phyloP scores from a whole-genome alignment of 2,888 invertebrate genomes.

The Leucoma salicis region DNA sequence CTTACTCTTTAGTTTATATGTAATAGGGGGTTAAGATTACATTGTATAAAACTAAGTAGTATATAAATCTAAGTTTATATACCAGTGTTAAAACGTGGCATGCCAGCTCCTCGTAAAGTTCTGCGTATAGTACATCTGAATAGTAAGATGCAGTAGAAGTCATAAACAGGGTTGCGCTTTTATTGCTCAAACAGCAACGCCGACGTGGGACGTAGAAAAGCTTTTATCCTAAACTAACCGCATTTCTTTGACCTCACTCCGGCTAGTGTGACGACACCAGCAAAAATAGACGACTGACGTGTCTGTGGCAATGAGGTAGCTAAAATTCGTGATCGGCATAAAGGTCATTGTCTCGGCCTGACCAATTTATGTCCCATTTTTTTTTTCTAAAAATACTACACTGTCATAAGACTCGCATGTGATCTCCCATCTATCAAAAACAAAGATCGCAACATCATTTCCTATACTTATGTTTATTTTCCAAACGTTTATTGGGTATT shows the following conservation, averaged over 20 bases:
- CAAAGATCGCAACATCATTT: too few species aligned
- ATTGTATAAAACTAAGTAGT: too few species aligned
- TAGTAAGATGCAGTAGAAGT: constrained; percentile 36
- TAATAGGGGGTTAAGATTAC: too few species aligned
- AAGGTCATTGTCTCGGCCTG: constrained; percentile 58
- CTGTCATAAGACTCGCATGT: neutral
- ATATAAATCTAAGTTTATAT: too few species aligned
- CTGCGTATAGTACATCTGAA: neutral
- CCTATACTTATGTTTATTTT: too few species aligned
- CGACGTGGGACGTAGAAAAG: constrained; percentile 47
- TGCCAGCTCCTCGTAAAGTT: too few species aligned
- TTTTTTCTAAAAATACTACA: constrained; percentile 16
- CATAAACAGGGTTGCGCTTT: constrained; percentile 41
- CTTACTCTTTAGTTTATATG: too few species aligned
- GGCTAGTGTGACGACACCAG: constrained; percentile 42
- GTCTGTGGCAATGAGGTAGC: constrained; percentile 41
- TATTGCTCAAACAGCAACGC: constrained; percentile 33
- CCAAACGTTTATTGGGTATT: too few species aligned
- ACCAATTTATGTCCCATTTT: constrained; percentile 38
- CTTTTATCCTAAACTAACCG: constrained; percentile 58
- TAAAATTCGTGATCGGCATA: constrained; percentile 51
- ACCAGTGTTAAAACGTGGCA: too few species aligned
- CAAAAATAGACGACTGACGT: constrained; percentile 56
- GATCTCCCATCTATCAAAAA: too few species aligned
- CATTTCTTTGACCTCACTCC: constrained; percentile 59